Evolutionary conservation across 1,140 invertebrate species (phyloP).

Genomic region (Drosophila nebulosa): DNA sequence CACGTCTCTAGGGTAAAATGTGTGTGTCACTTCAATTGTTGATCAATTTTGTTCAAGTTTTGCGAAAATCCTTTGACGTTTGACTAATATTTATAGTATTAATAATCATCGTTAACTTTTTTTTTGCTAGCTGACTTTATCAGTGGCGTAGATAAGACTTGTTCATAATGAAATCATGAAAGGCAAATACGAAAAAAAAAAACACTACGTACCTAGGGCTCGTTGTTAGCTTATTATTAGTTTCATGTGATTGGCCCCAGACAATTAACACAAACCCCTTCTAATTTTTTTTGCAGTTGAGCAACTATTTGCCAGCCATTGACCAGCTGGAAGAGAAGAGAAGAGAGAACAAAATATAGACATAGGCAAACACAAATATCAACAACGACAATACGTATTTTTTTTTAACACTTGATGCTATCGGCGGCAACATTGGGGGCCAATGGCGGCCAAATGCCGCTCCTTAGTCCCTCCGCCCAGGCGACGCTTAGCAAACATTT

Average conservation of each 20-base stretch:
- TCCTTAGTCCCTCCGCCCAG: conserved; percentile 78
- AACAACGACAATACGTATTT: conserved; percentile 7
- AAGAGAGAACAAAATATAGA: conserved; percentile 10
- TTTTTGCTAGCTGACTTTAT: conserved; percentile 45
- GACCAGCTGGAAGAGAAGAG: neutral
- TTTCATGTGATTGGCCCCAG: conserved; percentile 55
- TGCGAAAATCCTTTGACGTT: conserved; percentile 68
- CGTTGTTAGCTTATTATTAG: conserved; percentile 59
- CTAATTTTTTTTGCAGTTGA: conserved; percentile 40
- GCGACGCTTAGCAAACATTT: conserved; percentile 78
- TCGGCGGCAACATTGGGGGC: conserved; percentile 65
- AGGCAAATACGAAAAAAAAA: conserved; percentile 40
- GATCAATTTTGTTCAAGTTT: conserved; percentile 43
- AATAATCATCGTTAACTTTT: conserved; percentile 55
- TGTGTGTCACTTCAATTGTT: conserved; percentile 35
- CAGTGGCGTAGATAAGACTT: conserved; percentile 51
- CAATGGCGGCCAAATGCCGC: conserved; percentile 66
- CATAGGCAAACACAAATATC: conserved; percentile 18
- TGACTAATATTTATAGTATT: conserved; percentile 73
- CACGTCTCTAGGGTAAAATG: neutral
- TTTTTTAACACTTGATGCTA: conserved; percentile 53
- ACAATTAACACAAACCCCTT: conserved; percentile 55
- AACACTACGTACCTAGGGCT: conserved; percentile 35
- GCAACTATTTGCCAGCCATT: conserved; percentile 31
- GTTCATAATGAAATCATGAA: conserved; percentile 47